A percentile compares a stretch with the other conserved stretches of the same genome.
Conservation (phyloP, 2,113 vertebrate genomes). For the Castor canadensis region DNA sequence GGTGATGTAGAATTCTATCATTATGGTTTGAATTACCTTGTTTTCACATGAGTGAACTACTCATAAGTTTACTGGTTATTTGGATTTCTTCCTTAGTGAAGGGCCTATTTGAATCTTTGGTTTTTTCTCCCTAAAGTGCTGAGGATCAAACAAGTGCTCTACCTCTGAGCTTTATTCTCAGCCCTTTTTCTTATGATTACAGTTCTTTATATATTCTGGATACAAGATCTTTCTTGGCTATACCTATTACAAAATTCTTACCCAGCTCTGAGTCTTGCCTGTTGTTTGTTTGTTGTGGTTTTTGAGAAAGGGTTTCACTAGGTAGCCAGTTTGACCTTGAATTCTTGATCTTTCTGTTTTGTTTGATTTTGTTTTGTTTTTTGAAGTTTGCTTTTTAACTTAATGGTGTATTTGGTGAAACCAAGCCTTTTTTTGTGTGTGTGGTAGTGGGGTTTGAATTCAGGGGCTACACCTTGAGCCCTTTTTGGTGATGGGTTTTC, state of each 20-base stretch:
- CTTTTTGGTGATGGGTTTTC: too few relatives aligned
- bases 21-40: not conserved
- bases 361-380: not conserved
- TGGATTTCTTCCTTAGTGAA: not conserved
- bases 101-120: not conserved
- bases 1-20: not conserved
- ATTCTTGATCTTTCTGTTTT: not conserved
- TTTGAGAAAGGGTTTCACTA: not conserved
- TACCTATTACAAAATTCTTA: not conserved
- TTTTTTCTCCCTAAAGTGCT: not conserved
- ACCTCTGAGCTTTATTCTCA: not conserved
- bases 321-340: not conserved
- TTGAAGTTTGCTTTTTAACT: not conserved
- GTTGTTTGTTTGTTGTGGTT: not conserved
- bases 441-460: too few relatives aligned
- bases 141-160: not conserved
- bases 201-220: not conserved
- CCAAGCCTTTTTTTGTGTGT: not conserved
- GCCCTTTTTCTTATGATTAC: not conserved
- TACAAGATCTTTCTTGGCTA: not conserved
- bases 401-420: slow-evolving; percentile 33
- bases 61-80: not conserved
- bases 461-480: too few relatives aligned
- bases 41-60: not conserved
- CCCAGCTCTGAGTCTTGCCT: not conserved